Conservation (phyloP, 2,888 invertebrate genomes). For the Busseola fusca region DNA sequence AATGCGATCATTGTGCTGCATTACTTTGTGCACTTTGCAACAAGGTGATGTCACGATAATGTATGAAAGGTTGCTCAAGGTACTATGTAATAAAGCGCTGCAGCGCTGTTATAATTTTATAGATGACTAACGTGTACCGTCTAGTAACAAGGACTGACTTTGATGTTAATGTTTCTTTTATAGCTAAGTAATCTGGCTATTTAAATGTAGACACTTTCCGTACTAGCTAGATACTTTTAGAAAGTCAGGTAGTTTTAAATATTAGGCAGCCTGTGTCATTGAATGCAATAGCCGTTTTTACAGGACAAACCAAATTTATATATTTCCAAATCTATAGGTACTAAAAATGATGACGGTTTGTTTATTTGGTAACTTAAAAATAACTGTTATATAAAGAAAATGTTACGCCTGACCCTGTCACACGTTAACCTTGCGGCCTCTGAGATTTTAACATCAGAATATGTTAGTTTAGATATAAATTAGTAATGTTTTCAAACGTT, state of each 20-base stretch:
- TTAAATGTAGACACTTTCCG: not conserved
- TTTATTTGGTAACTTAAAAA: conserved; percentile 18
- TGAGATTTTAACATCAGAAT: conserved; percentile 29
- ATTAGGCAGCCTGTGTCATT: not conserved
- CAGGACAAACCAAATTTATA: too few species aligned
- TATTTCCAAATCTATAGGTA: not conserved
- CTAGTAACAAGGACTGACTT: conserved; percentile 21
- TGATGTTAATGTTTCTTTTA: conserved; percentile 1
- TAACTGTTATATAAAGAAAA: conserved; percentile 24
- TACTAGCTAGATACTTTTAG: not conserved
- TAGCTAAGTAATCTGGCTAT: not conserved
- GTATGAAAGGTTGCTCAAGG: conserved; percentile 18
- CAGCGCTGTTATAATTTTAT: conserved; percentile 1
- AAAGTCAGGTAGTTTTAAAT: not conserved
- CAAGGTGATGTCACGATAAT: conserved; percentile 30
- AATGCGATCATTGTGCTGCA: conserved; percentile 36
- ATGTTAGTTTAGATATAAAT: conserved; percentile 7
- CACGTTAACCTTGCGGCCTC: conserved; percentile 36
- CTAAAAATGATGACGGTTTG: not conserved
- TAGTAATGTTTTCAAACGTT: conserved; percentile 7
- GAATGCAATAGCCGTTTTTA: too few species aligned
- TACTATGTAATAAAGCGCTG: conserved; percentile 9
- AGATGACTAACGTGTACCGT: not conserved
- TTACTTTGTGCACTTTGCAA: conserved; percentile 32
- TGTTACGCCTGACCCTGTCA: conserved; percentile 29